Evolutionary conservation across 2,113 vertebrate genomes (phyloP), one percentile per base, ranked within the genome.

Genomic region (Melanerpes formicivorus): DNA sequence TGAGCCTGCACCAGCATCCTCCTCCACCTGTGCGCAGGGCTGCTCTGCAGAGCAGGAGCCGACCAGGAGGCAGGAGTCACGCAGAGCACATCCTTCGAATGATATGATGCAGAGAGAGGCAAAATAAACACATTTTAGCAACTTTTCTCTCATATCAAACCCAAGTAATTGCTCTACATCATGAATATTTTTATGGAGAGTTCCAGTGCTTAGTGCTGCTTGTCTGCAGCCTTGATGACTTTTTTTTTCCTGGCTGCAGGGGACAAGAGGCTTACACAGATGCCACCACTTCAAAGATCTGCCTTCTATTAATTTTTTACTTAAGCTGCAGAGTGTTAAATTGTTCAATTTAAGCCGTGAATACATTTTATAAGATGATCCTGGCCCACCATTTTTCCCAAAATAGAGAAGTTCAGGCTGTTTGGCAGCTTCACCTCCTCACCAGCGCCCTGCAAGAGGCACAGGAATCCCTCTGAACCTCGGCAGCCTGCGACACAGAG

Each of bases 201-300:
- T 94, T 95, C 86, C 86, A 81, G 70, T 85, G 55, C 19, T 84
- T 96, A 93, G 92, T 93, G 80, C 91, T 95, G 66, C 91, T 96
- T 95, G 87, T 97, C 89, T 94, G 95, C 86, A 96, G 85, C 82
- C 93, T 95, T 96, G 86, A 90, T 95, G 94, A 93, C 63, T 86
- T 80, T 87, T 95, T 76, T 76, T 77, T 84, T 80, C 94, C 93
- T 90, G 94, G 90, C 92, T 97, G 85, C 94, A 95, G 85, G 96
- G 92, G 81, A 95, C 90, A 96, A 95, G 92, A 96, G 84, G 85
- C 79, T 96, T 97, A 91, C 79, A 81, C 48, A 94, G 87, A 96
- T 87, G 87, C 79, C 92, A 96, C 66, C 55, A 95, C 93, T 97
- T 97, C 93, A 97, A 97, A 97, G 85, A 97, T 96, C 90, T 96